Evolutionary conservation across 1,140 invertebrate species (phyloP), one percentile per base, ranked within the genome.

Genomic region (Procambarus clarkii): DNA sequence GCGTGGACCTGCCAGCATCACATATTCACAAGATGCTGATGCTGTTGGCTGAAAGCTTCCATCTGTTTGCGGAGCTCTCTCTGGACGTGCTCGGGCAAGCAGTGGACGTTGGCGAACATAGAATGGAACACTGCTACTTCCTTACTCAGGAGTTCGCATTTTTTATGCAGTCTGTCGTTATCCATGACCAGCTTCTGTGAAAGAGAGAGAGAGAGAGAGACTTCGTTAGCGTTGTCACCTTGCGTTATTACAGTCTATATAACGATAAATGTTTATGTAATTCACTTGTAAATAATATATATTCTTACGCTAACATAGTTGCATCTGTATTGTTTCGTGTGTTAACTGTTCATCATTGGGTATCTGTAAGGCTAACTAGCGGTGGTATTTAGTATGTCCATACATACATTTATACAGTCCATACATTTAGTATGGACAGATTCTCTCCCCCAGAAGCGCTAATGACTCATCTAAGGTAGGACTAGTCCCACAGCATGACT

Each of bases 121-220:
- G 96, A 96, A 93, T 97, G 96, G 46, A 98, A 96, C 8, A 99
- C 97, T 94, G 97, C 98, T 88, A 99, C 95, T 94, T 99, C 98
- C 94, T 99, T 98, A 78, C 96, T 97, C 84, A 99, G 96, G 69
- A 98, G 96, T 94, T 99, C 98, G 93, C 99, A 97, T 95, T 98
- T 97, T 94, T 98, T 98, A 93, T 98, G 96, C 81, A 99, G 96
- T 34, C 97, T 96, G 93, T 99, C 98, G 95, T 99, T 99, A 94
- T 99, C 98, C 93, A 98, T 97, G 8, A 97, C 95, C 83, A 99
- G 95, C 45, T 85, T 91, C 92, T 92, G 92, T 21, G 79, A 54
- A 0, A 54, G 8, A 54, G 1, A 54, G 8, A 45, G 24, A 45
- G 58, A 46, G 58, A 88, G 69, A 91, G n/a, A 76, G 34, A 79